These are phyloP conservation scores for Meda fulgida DNA, from an alignment of 2,797 vertebrate species.

Conservation along the genomic window DNA sequence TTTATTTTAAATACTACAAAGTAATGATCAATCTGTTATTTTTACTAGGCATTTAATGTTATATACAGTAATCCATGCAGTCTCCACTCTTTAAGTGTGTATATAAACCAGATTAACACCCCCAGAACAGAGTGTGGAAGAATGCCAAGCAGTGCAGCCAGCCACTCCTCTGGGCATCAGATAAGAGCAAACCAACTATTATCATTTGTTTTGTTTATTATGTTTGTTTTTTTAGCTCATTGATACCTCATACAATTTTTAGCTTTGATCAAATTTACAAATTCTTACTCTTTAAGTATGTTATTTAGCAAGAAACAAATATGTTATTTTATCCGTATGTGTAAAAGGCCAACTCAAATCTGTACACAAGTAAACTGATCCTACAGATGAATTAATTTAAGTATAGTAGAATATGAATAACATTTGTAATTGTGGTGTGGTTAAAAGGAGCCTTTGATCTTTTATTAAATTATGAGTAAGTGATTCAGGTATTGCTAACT, in stretches of 20 bases:
- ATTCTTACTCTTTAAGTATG: neutral
- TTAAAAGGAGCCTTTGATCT: conserved; percentile 41
- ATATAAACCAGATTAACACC: conserved; percentile 43
- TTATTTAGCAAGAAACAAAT: neutral
- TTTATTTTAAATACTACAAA: conserved; percentile 19
- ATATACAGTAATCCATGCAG: neutral
- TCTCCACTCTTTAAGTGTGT: conserved; percentile 9
- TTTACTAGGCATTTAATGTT: conserved; percentile 20
- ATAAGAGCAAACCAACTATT: conserved; percentile 53
- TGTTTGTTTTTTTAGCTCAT: conserved; percentile 21
- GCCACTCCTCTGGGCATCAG: conserved; percentile 53
- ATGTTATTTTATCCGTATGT: neutral
- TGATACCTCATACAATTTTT: conserved; percentile 50
- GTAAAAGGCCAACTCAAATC: neutral
- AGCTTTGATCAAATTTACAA: conserved; percentile 42
- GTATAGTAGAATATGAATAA: neutral
- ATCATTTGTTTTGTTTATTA: conserved; percentile 17
- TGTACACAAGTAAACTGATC: neutral
- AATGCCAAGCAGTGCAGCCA: conserved; percentile 46
- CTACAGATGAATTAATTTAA: neutral
- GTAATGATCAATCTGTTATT: neutral
- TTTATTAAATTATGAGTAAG: conserved; percentile 30
- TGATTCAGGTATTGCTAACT: conserved; percentile 11
- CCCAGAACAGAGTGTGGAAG: conserved; percentile 31
- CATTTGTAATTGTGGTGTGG: neutral